Evolutionary conservation across 1,140 invertebrate species (phyloP), one percentile per base, ranked within the genome.

Genomic region (Daktulosphaira vitifoliae): DNA sequence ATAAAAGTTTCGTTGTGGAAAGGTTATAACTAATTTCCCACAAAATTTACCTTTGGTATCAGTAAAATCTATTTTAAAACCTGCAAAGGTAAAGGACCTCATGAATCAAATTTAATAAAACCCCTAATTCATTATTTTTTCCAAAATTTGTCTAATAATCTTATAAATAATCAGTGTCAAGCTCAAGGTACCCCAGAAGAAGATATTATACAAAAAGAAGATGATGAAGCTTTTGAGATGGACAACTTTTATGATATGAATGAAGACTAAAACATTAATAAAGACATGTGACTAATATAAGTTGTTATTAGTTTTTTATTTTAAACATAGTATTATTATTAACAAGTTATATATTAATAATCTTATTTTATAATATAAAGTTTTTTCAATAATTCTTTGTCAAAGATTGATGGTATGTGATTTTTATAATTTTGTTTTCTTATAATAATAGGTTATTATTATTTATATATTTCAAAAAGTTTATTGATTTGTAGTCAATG

Each of bases 71-170:
- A 11, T 59, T 23, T 16, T 68, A 29, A 66, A 50, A 18, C 15
- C 39, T 25, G 48, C 39, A 37, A 68, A 65, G 42, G 37, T 65
- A 26, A 53, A 62, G 22, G 64, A 68, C 33, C 53, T 68, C 51
- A 8, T 66, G 5, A 37, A 53, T 44, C 25, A 65, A 22, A 51
- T 68, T 3, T 18, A 51, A 20, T 67, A 52, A 16, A 53, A 44
- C 44, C 49, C 62, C 38, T 48, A 62, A 53, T 37, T 67, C 11
- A 33, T 50, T 18, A 44, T 23, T 48, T 33, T 26, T 56, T 29
- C 23, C 11, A 39, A 26, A 46, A 13, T 7, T 37, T 50, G 26
- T 85, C 22, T 49, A 23, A 23, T 49, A 51, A 51, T 26, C 49
- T n/a, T 51, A 9, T n/a, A 26, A 2, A 51, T 51, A 29, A n/a